Conservation (phyloP, 2,113 vertebrate species). For the Vulpes lagopus region DNA sequence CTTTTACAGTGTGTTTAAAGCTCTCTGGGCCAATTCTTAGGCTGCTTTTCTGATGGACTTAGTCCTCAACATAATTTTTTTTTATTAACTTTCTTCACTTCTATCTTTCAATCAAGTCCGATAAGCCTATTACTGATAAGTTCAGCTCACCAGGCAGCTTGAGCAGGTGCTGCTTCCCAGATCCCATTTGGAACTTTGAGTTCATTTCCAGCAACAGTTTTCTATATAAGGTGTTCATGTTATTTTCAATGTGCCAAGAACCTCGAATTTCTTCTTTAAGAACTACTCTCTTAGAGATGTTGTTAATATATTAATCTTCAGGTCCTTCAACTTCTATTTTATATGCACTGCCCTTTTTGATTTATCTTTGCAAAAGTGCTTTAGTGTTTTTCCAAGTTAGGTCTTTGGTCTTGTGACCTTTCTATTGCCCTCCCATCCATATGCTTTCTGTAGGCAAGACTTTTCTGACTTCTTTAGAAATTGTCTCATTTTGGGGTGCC, state of each 20-base stretch:
- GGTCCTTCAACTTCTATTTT: not conserved
- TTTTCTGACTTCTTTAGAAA: not conserved
- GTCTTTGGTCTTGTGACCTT: not conserved
- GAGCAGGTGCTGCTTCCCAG: not conserved
- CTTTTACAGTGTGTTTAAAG: not conserved
- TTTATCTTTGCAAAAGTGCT: not conserved
- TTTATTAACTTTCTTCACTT: not conserved
- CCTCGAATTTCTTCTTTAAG: not conserved
- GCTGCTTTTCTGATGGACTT: not conserved
- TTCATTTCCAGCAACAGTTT: not conserved
- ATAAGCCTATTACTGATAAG: not conserved
- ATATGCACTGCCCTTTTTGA: not conserved
- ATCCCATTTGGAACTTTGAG: not conserved
- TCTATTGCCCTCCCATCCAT: rapidly evolving
- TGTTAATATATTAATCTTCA: not conserved
- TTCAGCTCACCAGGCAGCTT: not conserved
- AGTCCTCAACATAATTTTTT: not conserved
- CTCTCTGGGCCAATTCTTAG: not conserved
- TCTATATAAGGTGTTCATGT: not conserved
- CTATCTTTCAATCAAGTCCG: not conserved
- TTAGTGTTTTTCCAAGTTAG: not conserved
- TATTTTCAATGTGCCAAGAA: not conserved
- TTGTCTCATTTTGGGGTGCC: not conserved
- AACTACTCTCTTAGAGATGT: not conserved
- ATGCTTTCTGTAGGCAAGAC: not conserved